Base-by-base conservation (phyloP, 1,140 invertebrate genomes). In the Pantala flavescens region DNA sequence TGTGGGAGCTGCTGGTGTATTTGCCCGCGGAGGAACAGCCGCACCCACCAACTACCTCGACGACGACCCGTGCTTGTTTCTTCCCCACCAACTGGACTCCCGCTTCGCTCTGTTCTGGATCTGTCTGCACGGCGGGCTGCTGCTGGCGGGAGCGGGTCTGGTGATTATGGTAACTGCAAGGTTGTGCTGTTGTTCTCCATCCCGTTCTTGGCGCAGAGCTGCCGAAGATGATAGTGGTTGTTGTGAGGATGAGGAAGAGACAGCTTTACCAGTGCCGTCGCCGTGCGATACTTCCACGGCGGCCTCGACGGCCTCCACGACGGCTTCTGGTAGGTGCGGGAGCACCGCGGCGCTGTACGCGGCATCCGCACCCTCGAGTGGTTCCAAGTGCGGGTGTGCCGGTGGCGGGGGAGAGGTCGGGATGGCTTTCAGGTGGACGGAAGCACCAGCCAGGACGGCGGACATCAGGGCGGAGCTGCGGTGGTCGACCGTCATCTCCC, bases 101-200 rank as follows among this genome's bases (percentile, higher is more conserved):
- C 82, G 83, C 75, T 86, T 84, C 77, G 82, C 84, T 72, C 79
- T 86, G 7, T 86, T 87, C 76, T 82, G 85, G 55, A 77, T 86
- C 10, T 81, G 82, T 7, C 77, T 87, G 14, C 85, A 87, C 76
- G 78, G 82, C 7, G 78, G 84, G 24, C 78, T 63, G 16, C 49
- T 87, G 1, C 78, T 82, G 0, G 72, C 83, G 7, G 78, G 81
- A 14, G 82, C 83, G 0, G 49, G 84, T 0, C 77, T 83, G 19
- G 78, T 77, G 1, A 78, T 82, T 23, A 12, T 79, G 10, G 76
- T 78, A 12, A 79, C 80, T 16, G 71, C 23, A 2, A 16, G 43
- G 5, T 23, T 70, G 70, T 72, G 72, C 43, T 42, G 72, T 16
- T 28, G 16, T 12, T 14, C 24, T 12, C 70, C 55, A 12, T 23